Evolutionary conservation across 2,113 vertebrate species (phyloP).

Genomic region (Suncus etruscus): DNA sequence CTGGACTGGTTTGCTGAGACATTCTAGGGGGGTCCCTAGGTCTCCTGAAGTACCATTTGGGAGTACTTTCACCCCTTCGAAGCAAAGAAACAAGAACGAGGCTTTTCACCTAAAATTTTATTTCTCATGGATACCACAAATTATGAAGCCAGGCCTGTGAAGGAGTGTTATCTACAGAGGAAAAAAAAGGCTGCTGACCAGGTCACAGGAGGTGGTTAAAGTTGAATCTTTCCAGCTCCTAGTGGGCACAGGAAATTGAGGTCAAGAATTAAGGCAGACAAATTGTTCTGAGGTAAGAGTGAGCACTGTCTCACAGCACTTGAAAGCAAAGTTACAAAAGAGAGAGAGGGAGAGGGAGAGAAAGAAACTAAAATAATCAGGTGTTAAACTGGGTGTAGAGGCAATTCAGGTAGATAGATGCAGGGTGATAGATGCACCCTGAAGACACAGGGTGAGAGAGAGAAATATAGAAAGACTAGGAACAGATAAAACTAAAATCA

Average conservation of each 20-base stretch:
- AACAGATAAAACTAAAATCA: background rate
- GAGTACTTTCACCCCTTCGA: background rate
- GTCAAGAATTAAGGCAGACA: background rate
- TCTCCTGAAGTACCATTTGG: too few species aligned
- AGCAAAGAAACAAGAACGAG: background rate
- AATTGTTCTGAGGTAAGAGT: background rate
- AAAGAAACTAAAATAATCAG: background rate
- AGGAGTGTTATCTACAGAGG: background rate
- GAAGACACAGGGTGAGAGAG: background rate
- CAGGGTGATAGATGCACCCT: background rate
- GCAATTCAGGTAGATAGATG: conserved; percentile 14
- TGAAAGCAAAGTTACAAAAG: background rate
- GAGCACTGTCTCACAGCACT: too few species aligned
- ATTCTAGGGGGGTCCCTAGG: too few species aligned
- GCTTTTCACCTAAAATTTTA: background rate
- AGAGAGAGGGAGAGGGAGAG: background rate
- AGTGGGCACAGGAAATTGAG: background rate
- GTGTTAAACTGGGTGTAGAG: background rate
- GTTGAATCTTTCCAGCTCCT: background rate
- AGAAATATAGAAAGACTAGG: background rate
- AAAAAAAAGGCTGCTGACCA: background rate
- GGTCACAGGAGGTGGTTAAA: background rate
- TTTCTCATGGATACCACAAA: background rate
- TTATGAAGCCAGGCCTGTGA: background rate
- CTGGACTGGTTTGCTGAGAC: too few species aligned